A percentile compares a stretch with the other conserved stretches of the same genome.
Evolutionary conservation across 2,888 invertebrate genomes (phyloP).

Genomic region (Capitulum mitella): DNA sequence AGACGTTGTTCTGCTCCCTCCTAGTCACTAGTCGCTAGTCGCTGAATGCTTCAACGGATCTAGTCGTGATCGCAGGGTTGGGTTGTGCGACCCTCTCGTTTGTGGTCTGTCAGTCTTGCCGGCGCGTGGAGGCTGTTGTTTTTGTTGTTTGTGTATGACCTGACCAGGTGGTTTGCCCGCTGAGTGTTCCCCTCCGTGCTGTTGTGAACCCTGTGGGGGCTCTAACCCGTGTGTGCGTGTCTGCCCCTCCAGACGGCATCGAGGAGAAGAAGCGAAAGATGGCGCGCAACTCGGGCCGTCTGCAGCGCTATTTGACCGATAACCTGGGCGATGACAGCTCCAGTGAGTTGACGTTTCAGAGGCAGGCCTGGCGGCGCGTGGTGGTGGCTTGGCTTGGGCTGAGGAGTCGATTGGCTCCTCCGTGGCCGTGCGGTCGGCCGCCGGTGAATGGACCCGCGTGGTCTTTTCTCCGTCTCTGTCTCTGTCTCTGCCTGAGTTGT

Average conservation of each 20-base stretch:
- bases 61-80: too few relatives aligned
- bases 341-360: conserved; percentile 1
- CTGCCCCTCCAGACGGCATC: background rate
- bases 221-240: background rate
- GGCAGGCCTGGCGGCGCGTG: background rate
- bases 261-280: conserved; percentile 21
- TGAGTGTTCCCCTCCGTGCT: background rate
- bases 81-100: too few relatives aligned
- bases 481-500: background rate
- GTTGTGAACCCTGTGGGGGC: too few relatives aligned
- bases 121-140: background rate
- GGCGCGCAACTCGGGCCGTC: conserved; percentile 3
- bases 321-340: background rate
- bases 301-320: background rate
- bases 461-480: too few relatives aligned
- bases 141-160: background rate
- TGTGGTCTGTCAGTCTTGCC: too few relatives aligned
- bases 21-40: background rate
- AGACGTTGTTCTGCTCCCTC: too few relatives aligned
- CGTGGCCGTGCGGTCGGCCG: too few relatives aligned
- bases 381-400: background rate
- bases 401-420: background rate
- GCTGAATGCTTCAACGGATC: background rate
- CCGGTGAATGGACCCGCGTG: too few relatives aligned
- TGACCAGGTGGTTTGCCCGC: background rate